Percentiles rank a stretch among this genome's conserved stretches.
phyloP scores from a whole-genome alignment of 1,140 invertebrate species.

The Magallana angulata region DNA sequence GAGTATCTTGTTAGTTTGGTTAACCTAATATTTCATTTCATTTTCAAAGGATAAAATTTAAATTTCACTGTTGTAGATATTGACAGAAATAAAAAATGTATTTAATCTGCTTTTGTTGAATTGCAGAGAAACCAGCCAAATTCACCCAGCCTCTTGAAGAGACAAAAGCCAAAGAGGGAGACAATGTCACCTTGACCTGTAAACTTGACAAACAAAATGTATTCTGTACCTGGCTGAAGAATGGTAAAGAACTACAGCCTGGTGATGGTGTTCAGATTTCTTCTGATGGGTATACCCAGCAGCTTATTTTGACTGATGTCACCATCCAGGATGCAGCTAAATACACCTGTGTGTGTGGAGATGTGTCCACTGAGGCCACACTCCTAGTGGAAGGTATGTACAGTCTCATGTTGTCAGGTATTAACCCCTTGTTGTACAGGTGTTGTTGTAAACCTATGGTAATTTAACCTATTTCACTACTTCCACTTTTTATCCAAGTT shows the following conservation, averaged over 20 bases:
- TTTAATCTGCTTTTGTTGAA: neutral
- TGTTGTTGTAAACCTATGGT: neutral
- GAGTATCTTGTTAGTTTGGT: too few relatives aligned
- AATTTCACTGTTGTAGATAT: too few relatives aligned
- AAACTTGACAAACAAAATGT: constrained; percentile 74
- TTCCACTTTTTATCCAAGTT: neutral
- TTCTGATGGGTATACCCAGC: constrained; percentile 63
- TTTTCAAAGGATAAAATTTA: too few relatives aligned
- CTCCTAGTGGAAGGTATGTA: constrained; percentile 73
- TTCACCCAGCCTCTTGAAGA: constrained; percentile 72
- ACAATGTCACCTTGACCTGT: constrained; percentile 73
- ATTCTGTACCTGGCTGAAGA: constrained; percentile 75
- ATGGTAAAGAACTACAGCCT: constrained; percentile 77
- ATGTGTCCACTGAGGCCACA: constrained; percentile 69
- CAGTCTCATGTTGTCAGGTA: neutral
- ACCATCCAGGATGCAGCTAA: constrained; percentile 69
- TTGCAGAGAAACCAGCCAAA: constrained; percentile 70
- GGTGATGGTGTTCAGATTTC: constrained; percentile 76
- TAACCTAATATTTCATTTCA: too few relatives aligned
- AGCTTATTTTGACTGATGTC: constrained; percentile 66
- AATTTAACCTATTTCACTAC: neutral
- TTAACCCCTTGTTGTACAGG: neutral
- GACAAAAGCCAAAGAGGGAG: constrained; percentile 67
- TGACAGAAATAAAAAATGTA: too few relatives aligned
- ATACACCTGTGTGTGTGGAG: constrained; percentile 72